Conservation (phyloP, 2,797 vertebrate genomes). For the Coilia nasus region DNA sequence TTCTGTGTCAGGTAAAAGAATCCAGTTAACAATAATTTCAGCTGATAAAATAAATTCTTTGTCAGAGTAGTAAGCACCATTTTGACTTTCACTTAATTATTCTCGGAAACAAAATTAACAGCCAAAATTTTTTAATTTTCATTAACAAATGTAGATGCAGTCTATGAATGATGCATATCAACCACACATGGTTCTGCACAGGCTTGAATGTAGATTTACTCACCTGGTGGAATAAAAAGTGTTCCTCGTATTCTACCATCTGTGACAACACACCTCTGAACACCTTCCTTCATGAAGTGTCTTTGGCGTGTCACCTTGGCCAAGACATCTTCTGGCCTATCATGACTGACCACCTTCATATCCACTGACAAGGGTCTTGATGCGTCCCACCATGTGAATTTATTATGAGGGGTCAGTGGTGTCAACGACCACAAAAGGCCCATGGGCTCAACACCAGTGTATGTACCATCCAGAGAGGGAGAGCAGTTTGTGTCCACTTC, state of each 20-base stretch:
- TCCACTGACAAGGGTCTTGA: slow-evolving; percentile 60
- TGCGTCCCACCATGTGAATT: slow-evolving; percentile 67
- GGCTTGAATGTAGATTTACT: background rate
- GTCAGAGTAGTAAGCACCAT: background rate
- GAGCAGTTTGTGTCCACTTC: slow-evolving; percentile 71
- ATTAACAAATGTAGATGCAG: too few species aligned
- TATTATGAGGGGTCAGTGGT: slow-evolving; percentile 64
- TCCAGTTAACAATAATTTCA: too few species aligned
- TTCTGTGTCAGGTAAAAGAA: too few species aligned
- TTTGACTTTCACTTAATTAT: too few species aligned
- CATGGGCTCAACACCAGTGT: slow-evolving; percentile 82
- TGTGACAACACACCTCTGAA: slow-evolving; percentile 66
- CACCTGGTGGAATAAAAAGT: slow-evolving; percentile 79
- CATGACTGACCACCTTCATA: slow-evolving; percentile 59
- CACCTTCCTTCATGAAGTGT: slow-evolving; percentile 66
- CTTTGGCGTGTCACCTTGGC: slow-evolving; percentile 58
- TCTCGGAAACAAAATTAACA: too few species aligned
- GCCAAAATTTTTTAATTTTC: too few species aligned
- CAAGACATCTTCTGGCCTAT: slow-evolving; percentile 40
- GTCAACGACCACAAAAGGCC: slow-evolving; percentile 83
- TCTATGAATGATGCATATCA: too few species aligned
- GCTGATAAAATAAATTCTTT: too few species aligned
- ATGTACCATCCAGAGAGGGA: slow-evolving; percentile 78
- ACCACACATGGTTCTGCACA: too few species aligned
- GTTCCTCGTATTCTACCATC: slow-evolving; percentile 67